Base-by-base conservation (phyloP, 2,797 vertebrate species). In the Benthosema pterotum region DNA sequence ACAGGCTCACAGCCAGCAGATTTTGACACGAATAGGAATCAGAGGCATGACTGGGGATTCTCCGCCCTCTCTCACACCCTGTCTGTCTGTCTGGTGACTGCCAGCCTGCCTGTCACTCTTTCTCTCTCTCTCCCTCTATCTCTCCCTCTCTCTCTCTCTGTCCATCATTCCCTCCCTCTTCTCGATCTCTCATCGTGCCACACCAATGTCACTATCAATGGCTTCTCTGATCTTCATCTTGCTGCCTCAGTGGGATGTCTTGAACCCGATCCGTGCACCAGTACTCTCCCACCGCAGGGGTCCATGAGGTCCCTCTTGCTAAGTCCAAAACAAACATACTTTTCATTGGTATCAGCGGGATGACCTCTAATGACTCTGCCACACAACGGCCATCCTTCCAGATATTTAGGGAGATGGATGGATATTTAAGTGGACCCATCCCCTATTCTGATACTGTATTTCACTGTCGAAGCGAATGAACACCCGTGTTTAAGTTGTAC, bases 201-300 rank as follows among this genome's bases (percentile, higher is more conserved):
- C 13, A 8, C 15, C 16, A 3, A 49, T 49, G 22, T 15, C 68
- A 32, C 69, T 54, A 25, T 60, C 71, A 43, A 47, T 48, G 47
- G 7, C 45, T 38, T 60, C 51, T 84, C 71, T 68, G 64, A 78
- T 76, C 71, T 65, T 38, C 15, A 47, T 52, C 71, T 65, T 70
- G 77, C 84, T 82, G 76, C 15, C 75, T 74, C 82, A 76, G 77
- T 71, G 65, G 50, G 78, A 79, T 72, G 63, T 78, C 73, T 64
- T 17, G 71, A 90, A 91, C 77, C 63, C 45, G 84, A 90, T 88
- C 86, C 63, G 68, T 52, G 15, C 74, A 66, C 57, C 78, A 14
- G 52, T 80, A 60, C 62, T 43, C n/a, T 75, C 72, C 67, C 57
- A 52, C 74, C 65, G 74, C 51, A 71, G 73, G 50, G 56, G 69